Conservation (phyloP, 2,888 invertebrate species). For the Hyposoter didymator region DNA sequence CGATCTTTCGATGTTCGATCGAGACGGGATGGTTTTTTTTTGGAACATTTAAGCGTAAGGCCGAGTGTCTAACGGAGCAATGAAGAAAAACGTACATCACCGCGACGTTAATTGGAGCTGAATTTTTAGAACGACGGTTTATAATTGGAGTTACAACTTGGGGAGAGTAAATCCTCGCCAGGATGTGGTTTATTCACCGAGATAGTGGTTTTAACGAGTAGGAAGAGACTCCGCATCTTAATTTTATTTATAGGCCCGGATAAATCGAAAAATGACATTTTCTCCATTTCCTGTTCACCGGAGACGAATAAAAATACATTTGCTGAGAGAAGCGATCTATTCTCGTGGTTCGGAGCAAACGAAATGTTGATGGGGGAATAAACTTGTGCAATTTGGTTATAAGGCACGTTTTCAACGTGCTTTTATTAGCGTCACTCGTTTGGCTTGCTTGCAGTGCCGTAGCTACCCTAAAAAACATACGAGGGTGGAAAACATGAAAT, state of each 20-base stretch:
- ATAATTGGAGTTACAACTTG: not conserved
- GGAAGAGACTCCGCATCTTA: not conserved
- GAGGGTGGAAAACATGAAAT: constrained; percentile 1
- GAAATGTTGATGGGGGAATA: not conserved
- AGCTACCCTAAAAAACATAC: constrained; percentile 10
- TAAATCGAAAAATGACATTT: not conserved
- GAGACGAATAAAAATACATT: constrained; percentile 1
- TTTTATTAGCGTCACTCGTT: not conserved
- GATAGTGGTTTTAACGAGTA: not conserved
- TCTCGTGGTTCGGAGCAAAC: not conserved
- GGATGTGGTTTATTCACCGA: not conserved
- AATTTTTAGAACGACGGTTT: not conserved
- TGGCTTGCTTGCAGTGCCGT: not conserved
- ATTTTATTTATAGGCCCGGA: constrained; percentile 7
- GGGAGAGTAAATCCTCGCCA: not conserved
- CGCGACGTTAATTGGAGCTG: not conserved
- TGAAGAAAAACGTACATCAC: not conserved
- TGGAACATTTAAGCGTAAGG: too few species aligned
- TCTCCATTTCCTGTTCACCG: not conserved
- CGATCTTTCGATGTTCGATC: not conserved
- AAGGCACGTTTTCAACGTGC: not conserved
- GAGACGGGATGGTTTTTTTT: not conserved
- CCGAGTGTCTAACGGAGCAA: too few species aligned
- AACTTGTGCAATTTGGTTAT: constrained; percentile 6
- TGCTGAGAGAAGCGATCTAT: not conserved